These are phyloP conservation scores for Haemorhous mexicanus DNA, from an alignment of 2,113 vertebrate genomes.

Conservation along the genomic window DNA sequence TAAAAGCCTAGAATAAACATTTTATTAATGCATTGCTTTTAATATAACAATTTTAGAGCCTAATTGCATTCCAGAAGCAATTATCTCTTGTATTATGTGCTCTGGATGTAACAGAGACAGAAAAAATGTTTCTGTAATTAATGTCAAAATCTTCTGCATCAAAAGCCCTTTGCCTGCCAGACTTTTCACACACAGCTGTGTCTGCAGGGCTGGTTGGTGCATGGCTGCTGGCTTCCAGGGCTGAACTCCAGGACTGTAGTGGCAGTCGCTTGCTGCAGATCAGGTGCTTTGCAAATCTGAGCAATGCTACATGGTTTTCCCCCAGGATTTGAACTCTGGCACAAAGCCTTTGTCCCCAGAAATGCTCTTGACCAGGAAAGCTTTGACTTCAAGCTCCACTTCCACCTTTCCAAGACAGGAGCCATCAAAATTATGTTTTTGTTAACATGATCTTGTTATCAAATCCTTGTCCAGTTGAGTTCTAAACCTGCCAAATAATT, in stretches of 20 bases:
- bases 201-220: not conserved
- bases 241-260: not conserved
- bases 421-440: not conserved
- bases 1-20: not conserved
- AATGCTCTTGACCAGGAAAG: not conserved
- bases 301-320: not conserved
- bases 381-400: not conserved
- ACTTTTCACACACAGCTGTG: not conserved
- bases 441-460: not conserved
- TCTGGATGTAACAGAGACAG: not conserved
- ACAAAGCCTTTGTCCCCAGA: not conserved
- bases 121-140: not conserved
- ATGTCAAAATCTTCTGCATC: not conserved
- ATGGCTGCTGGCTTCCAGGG: not conserved
- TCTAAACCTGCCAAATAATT: not conserved
- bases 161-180: not conserved
- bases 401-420: not conserved
- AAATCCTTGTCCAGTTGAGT: not conserved
- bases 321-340: not conserved
- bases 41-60: not conserved
- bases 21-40: not conserved
- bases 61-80: slow-evolving; percentile 2
- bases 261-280: not conserved
- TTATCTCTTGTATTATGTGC: not conserved
- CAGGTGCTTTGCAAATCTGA: not conserved